Percentiles rank a stretch among this genome's conserved stretches.
phyloP scores from a whole-genome alignment of 2,797 vertebrate genomes.

The Galaxias olidus region DNA sequence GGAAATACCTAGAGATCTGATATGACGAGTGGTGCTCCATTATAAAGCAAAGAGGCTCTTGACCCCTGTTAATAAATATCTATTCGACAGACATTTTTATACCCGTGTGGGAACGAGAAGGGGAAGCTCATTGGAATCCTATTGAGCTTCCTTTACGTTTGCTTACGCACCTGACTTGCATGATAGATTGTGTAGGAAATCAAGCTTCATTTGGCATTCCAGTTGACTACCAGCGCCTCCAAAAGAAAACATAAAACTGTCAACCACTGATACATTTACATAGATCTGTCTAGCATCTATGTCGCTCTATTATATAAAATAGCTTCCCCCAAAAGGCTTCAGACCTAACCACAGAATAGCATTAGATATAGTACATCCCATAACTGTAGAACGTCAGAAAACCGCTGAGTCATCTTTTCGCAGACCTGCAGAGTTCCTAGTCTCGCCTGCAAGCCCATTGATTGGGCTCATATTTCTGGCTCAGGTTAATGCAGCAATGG shows the following conservation, averaged over 20 bases:
- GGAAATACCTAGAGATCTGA: constrained; percentile 79
- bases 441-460: constrained; percentile 37
- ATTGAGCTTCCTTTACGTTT: constrained; percentile 24
- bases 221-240: neutral
- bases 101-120: constrained; percentile 53
- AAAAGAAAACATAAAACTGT: neutral
- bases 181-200: neutral
- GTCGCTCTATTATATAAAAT: neutral
- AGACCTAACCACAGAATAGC: too few relatives aligned
- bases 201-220: neutral
- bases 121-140: constrained; percentile 31
- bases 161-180: constrained; percentile 23
- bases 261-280: neutral
- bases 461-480: constrained; percentile 51
- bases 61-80: constrained; percentile 72
- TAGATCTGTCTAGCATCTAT: neutral
- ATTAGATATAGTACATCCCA: too few relatives aligned
- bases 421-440: constrained; percentile 23
- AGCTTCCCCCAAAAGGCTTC: too few relatives aligned
- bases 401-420: constrained; percentile 40
- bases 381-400: constrained; percentile 15
- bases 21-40: constrained; percentile 54
- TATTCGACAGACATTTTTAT: constrained; percentile 46
- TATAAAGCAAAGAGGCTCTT: constrained; percentile 54
- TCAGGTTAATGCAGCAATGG: constrained; percentile 22